Percentiles rank a stretch among this genome's conserved stretches.
These are phyloP conservation scores for Hippoglossus hippoglossus DNA, from an alignment of 2,797 vertebrate species.

Conservation along the genomic window DNA sequence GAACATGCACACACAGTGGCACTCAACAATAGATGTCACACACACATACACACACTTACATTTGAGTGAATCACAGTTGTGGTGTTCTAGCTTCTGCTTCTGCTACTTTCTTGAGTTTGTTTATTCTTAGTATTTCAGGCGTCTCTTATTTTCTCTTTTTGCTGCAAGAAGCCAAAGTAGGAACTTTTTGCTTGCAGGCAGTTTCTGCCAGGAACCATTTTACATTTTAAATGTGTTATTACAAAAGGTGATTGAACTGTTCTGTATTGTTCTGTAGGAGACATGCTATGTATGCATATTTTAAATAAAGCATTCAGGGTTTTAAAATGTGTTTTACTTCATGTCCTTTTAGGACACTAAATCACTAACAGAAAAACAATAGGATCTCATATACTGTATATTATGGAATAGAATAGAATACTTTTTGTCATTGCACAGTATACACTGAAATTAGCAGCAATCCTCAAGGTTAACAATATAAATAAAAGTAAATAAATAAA, in stretches of 20 bases:
- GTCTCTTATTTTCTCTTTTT: slow-evolving; percentile 56
- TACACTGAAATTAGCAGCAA: no score
- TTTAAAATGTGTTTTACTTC: slow-evolving; percentile 65
- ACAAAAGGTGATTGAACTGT: slow-evolving; percentile 84
- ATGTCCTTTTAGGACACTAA: neutral
- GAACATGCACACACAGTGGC: slow-evolving; percentile 20
- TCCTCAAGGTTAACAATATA: no score
- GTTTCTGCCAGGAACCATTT: slow-evolving; percentile 72
- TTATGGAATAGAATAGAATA: no score
- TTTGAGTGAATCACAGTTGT: slow-evolving; percentile 59
- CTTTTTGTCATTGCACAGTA: no score
- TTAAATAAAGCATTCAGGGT: slow-evolving; percentile 88
- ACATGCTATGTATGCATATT: slow-evolving; percentile 83
- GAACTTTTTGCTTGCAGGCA: slow-evolving; percentile 71
- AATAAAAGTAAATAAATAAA: no score
- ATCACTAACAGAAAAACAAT: no score
- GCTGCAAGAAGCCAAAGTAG: slow-evolving; percentile 63
- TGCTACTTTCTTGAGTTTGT: slow-evolving; percentile 53
- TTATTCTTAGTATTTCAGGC: slow-evolving; percentile 52
- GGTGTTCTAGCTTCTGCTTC: slow-evolving; percentile 68
- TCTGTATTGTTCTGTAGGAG: slow-evolving; percentile 82
- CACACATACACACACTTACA: slow-evolving; percentile 38
- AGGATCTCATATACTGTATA: no score
- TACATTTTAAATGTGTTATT: slow-evolving; percentile 81
- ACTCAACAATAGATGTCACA: slow-evolving; percentile 30